phyloP scores from a whole-genome alignment of 2,888 invertebrate species.

The Deroplatys truncata region DNA sequence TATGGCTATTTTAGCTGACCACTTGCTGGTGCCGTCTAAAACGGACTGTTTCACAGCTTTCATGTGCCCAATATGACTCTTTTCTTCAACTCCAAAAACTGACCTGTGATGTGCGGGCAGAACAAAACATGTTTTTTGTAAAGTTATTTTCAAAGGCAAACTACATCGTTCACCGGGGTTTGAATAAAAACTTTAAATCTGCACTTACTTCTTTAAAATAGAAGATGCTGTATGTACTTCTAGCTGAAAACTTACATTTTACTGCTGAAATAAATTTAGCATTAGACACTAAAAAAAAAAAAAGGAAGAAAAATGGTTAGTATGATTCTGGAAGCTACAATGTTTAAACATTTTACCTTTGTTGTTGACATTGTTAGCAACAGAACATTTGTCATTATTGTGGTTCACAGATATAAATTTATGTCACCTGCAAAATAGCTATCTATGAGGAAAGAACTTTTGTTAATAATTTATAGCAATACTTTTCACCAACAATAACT shows the following conservation, averaged over 20 bases:
- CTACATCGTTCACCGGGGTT: neutral
- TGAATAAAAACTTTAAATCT: neutral
- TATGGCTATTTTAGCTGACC: constrained; percentile 99
- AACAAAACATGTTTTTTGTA: constrained; percentile 17
- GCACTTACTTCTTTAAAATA: neutral
- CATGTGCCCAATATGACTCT: constrained; percentile 93
- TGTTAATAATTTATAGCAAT: neutral
- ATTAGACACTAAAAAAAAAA: no score
- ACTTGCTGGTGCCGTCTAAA: constrained; percentile 98
- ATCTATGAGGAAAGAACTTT: neutral
- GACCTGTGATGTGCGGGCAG: constrained; percentile 58
- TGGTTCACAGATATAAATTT: neutral
- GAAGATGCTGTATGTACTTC: no score
- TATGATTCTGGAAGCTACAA: no score
- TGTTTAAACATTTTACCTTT: no score
- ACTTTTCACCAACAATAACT: no score
- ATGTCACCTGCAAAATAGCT: neutral
- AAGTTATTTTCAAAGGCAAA: neutral
- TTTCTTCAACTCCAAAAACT: constrained; percentile 93
- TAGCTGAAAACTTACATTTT: no score
- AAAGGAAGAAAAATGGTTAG: no score
- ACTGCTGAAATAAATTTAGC: no score
- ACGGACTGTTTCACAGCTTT: constrained; percentile 98
- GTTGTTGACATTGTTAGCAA: neutral
- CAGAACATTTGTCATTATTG: neutral